Evolutionary conservation across 2,113 vertebrate genomes (phyloP).

Genomic region (Etia nguti): DNA sequence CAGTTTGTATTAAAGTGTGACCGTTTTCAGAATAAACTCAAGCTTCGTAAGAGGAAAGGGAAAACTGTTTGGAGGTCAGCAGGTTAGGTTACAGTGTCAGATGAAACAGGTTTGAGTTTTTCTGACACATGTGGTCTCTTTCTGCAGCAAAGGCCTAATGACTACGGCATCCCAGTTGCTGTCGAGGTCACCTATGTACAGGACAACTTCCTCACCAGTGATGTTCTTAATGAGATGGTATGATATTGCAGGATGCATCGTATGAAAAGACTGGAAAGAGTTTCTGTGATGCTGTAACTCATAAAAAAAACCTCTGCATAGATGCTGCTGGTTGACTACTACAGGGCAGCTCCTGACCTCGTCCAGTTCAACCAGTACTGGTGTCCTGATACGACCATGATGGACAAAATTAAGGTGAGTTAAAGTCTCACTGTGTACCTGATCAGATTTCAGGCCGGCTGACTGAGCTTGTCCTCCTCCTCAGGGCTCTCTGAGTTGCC

Average conservation of each 20-base stretch:
- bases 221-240: constrained; percentile 96
- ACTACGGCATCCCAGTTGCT: constrained; percentile 93
- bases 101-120: background rate
- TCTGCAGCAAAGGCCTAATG: constrained; percentile 87
- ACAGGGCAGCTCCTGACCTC: constrained; percentile 85
- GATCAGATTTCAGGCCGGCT: accelerated
- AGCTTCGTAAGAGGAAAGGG: background rate
- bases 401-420: constrained; percentile 89
- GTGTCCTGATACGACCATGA: constrained; percentile 86
- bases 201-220: constrained; percentile 91
- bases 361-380: constrained; percentile 88
- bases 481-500: constrained; percentile 87
- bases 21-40: background rate
- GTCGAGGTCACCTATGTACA: constrained; percentile 93
- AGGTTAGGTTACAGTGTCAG: background rate
- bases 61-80: background rate
- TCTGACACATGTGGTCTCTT: background rate
- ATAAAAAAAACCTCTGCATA: constrained; percentile 26
- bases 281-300: accelerated
- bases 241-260: background rate
- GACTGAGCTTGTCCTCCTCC: background rate
- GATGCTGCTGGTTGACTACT: constrained; percentile 91
- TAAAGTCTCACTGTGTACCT: background rate
- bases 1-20: background rate
- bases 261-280: background rate